Evolutionary conservation across 2,113 vertebrate species (phyloP).

Genomic region (Passer montanus): DNA sequence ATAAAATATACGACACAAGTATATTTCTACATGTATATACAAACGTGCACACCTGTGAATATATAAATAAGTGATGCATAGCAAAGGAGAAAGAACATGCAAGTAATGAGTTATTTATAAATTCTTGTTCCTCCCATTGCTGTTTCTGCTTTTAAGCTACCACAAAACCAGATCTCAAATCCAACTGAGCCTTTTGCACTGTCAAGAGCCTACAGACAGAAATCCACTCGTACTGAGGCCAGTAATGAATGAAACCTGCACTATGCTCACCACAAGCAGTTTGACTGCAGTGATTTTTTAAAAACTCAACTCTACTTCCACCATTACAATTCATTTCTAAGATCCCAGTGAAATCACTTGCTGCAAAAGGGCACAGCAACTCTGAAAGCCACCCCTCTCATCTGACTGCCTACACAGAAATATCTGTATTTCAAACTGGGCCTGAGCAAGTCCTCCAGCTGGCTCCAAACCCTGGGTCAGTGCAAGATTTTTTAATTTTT

Average conservation of each 20-base stretch:
- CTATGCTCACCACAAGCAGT: neutral
- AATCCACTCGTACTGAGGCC: neutral
- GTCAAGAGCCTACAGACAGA: neutral
- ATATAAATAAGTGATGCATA: neutral
- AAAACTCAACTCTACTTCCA: neutral
- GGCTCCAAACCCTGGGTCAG: accelerated
- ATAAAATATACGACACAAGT: neutral
- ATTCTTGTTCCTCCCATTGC: neutral
- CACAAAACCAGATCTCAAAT: neutral
- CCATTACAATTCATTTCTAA: neutral
- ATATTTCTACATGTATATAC: neutral
- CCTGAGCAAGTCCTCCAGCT: neutral
- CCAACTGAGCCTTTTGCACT: neutral
- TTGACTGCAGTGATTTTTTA: neutral
- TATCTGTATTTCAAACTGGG: neutral
- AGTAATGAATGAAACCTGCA: neutral
- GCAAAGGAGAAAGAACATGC: neutral
- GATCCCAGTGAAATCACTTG: neutral
- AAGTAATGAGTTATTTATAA: neutral
- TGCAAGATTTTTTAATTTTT: neutral
- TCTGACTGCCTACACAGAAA: neutral
- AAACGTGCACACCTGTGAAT: neutral
- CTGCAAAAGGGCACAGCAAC: neutral
- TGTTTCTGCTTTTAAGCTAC: neutral
- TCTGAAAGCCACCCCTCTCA: neutral